phyloP scores from a whole-genome alignment of 2,888 invertebrate species.

The Celastrina argiolus region DNA sequence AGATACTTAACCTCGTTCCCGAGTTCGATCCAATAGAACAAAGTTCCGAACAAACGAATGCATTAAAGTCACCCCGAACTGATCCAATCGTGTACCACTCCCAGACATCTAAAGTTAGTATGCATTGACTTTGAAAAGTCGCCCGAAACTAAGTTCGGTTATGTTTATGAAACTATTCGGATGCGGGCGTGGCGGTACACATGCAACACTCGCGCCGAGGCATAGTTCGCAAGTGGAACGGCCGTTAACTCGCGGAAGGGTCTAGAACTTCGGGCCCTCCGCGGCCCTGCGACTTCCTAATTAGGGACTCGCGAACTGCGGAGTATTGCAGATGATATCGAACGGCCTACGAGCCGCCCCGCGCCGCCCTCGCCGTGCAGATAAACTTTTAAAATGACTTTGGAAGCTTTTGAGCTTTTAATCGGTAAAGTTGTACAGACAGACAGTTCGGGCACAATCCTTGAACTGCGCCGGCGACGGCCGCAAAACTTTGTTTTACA shows the following conservation, averaged over 20 bases:
- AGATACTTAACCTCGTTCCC: conserved; percentile 62
- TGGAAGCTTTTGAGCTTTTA: conserved; percentile 80
- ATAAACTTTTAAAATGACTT: conserved; percentile 80
- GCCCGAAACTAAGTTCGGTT: conserved; percentile 78
- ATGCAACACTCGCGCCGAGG: conserved; percentile 76
- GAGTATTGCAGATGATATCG: conserved; percentile 73
- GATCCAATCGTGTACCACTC: conserved; percentile 76
- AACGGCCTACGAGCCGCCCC: conserved; percentile 63
- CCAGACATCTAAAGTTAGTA: conserved; percentile 77
- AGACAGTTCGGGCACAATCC: conserved; percentile 79
- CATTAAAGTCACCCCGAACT: conserved; percentile 73
- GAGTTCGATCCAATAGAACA: conserved; percentile 71
- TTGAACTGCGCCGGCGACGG: conserved; percentile 79
- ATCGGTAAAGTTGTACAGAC: conserved; percentile 80
- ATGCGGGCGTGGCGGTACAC: conserved; percentile 74
- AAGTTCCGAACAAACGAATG: conserved; percentile 76
- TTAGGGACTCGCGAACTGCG: conserved; percentile 69
- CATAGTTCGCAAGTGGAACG: conserved; percentile 74
- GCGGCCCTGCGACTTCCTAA: conserved; percentile 57
- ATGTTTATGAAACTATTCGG: conserved; percentile 79
- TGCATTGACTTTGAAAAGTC: conserved; percentile 79
- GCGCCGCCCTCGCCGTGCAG: conserved; percentile 62
- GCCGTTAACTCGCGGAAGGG: conserved; percentile 8
- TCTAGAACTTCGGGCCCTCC: conserved; percentile 28
- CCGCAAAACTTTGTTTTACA: conserved; percentile 80